These are phyloP conservation scores for Diaperis boleti DNA, from an alignment of 2,888 invertebrate genomes.

Conservation along the genomic window DNA sequence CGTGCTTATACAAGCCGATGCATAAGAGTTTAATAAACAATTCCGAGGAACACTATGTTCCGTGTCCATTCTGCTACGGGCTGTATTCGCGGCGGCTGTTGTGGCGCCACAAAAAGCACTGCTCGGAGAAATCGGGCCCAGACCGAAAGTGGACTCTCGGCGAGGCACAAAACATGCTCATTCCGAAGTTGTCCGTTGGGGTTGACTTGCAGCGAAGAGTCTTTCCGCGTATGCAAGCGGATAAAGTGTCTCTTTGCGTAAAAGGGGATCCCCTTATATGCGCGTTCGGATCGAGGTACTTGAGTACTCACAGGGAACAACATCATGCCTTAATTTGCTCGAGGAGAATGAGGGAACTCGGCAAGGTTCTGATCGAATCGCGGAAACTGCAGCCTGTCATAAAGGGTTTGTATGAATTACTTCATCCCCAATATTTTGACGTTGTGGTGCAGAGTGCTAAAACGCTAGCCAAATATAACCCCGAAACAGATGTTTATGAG, in stretches of 20 bases:
- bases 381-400: constrained; percentile 30
- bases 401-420: constrained; percentile 32
- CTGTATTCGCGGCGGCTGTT: neutral
- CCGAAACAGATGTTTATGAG: constrained; percentile 19
- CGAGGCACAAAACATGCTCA: neutral
- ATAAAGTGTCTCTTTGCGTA: constrained; percentile 41
- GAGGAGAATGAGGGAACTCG: constrained; percentile 43
- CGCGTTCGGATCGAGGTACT: constrained; percentile 43
- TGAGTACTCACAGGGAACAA: constrained; percentile 44
- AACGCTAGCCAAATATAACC: constrained; percentile 34
- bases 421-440: constrained; percentile 41
- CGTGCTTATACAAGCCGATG: neutral
- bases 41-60: too few relatives aligned
- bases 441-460: constrained; percentile 31
- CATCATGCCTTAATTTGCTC: constrained; percentile 40
- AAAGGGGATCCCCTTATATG: constrained; percentile 45
- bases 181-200: constrained; percentile 1
- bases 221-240: constrained; percentile 42
- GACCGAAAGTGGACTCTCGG: neutral
- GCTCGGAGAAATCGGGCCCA: neutral
- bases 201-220: constrained; percentile 8
- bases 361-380: constrained; percentile 40
- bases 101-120: neutral
- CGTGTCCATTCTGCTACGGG: neutral
- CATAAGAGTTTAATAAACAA: neutral